Conservation (phyloP, 1,140 invertebrate genomes). For the Drosophila navojoa region DNA sequence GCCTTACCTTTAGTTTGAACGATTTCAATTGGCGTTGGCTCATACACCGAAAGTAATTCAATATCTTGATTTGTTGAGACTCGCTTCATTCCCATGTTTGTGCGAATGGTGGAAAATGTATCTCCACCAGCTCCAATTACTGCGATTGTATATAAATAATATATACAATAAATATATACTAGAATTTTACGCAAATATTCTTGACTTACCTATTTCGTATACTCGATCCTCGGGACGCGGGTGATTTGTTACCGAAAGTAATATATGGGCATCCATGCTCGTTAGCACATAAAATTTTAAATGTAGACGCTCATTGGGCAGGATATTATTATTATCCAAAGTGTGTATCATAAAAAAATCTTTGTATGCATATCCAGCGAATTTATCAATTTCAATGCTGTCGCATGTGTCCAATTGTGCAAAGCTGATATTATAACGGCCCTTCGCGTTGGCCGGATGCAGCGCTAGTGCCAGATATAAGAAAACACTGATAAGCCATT, state of each 20-base stretch:
- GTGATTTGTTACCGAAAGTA: constrained; percentile 61
- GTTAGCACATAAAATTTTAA: constrained; percentile 79
- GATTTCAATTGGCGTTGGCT: constrained; percentile 80
- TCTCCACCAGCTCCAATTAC: constrained; percentile 80
- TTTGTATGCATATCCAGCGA: constrained; percentile 62
- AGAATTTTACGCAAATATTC: background rate
- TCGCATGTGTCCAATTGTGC: constrained; percentile 68
- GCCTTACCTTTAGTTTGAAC: constrained; percentile 73
- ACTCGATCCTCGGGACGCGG: constrained; percentile 61
- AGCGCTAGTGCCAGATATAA: constrained; percentile 33
- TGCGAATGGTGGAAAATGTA: constrained; percentile 76
- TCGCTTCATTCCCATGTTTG: constrained; percentile 56
- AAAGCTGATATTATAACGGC: constrained; percentile 70
- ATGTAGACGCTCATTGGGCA: constrained; percentile 62
- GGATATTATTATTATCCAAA: constrained; percentile 65
- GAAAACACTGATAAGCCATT: constrained; percentile 40
- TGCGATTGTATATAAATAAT: constrained; percentile 24
- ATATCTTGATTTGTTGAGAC: constrained; percentile 71
- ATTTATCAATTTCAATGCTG: constrained; percentile 39
- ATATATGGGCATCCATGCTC: constrained; percentile 79
- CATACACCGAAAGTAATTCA: constrained; percentile 64
- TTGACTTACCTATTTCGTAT: constrained; percentile 72
- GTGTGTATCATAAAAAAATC: constrained; percentile 64
- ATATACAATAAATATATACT: background rate
- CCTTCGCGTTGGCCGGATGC: constrained; percentile 20